A percentile compares a stretch with the other conserved stretches of the same genome.
phyloP scores from a whole-genome alignment of 2,888 invertebrate species.

The Heliconius hortense region DNA sequence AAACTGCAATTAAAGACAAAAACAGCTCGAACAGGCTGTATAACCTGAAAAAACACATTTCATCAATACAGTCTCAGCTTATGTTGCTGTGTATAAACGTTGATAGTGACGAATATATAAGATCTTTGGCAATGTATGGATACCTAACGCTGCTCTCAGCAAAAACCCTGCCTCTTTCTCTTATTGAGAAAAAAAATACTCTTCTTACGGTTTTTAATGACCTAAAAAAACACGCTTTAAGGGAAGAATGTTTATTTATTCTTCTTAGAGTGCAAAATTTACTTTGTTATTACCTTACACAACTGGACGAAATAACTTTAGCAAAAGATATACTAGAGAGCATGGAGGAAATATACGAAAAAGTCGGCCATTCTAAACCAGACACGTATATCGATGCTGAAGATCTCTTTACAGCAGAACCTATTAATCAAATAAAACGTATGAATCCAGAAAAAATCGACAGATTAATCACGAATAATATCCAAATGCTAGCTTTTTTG shows the following conservation, averaged over 20 bases:
- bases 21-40: conserved; percentile 59
- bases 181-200: conserved; percentile 64
- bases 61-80: conserved; percentile 61
- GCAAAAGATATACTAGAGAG: conserved; percentile 77
- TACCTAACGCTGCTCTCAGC: conserved; percentile 67
- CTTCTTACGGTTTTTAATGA: conserved; percentile 65
- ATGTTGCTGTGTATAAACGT: conserved; percentile 62
- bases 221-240: conserved; percentile 59
- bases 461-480: conserved; percentile 82
- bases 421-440: conserved; percentile 57
- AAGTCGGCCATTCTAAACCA: conserved; percentile 58
- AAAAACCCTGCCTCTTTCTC: conserved; percentile 64
- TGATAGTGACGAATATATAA: conserved; percentile 61
- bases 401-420: conserved; percentile 75
- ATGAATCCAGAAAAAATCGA: conserved; percentile 78
- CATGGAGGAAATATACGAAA: conserved; percentile 72
- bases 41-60: conserved; percentile 64
- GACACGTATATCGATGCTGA: conserved; percentile 75
- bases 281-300: conserved; percentile 80
- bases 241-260: conserved; percentile 75
- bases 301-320: conserved; percentile 71
- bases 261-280: conserved; percentile 82
- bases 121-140: conserved; percentile 73
- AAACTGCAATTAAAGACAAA: conserved; percentile 61
- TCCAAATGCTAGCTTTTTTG: conserved; percentile 84